phyloP scores from a whole-genome alignment of 2,888 invertebrate genomes.

The Parnassius apollo region DNA sequence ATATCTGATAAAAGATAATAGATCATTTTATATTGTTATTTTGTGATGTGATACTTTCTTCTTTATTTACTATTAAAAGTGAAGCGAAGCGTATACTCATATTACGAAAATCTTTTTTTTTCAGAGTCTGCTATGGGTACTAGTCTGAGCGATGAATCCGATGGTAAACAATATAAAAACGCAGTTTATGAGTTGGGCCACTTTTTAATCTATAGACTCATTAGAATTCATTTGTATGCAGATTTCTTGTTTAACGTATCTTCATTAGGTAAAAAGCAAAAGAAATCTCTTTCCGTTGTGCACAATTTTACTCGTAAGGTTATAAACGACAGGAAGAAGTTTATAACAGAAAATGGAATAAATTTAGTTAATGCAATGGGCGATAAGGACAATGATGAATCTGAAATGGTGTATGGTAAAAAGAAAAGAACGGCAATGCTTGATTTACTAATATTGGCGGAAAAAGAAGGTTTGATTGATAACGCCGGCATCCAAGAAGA shows the following conservation, averaged over 20 bases:
- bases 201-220: constrained; percentile 56
- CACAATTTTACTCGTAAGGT: constrained; percentile 51
- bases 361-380: constrained; percentile 25
- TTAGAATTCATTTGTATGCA: constrained; percentile 80
- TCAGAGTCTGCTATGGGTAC: constrained; percentile 87
- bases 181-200: constrained; percentile 75
- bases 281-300: constrained; percentile 51
- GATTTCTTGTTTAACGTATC: constrained; percentile 78
- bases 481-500: constrained; percentile 80
- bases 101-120: constrained; percentile 29
- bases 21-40: too few relatives aligned
- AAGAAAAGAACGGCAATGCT: constrained; percentile 77
- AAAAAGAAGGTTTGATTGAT: constrained; percentile 67
- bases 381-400: constrained; percentile 13
- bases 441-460: constrained; percentile 73
- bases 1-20: too few relatives aligned
- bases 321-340: constrained; percentile 36
- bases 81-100: too few relatives aligned
- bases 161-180: constrained; percentile 78
- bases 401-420: constrained; percentile 33
- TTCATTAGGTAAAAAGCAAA: constrained; percentile 71
- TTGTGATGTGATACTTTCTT: too few relatives aligned
- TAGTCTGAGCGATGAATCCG: constrained; percentile 69
- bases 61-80: too few relatives aligned
- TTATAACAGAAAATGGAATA: constrained; percentile 47